Base-by-base conservation (phyloP, 2,797 vertebrate species). In the Amniataba percoides region DNA sequence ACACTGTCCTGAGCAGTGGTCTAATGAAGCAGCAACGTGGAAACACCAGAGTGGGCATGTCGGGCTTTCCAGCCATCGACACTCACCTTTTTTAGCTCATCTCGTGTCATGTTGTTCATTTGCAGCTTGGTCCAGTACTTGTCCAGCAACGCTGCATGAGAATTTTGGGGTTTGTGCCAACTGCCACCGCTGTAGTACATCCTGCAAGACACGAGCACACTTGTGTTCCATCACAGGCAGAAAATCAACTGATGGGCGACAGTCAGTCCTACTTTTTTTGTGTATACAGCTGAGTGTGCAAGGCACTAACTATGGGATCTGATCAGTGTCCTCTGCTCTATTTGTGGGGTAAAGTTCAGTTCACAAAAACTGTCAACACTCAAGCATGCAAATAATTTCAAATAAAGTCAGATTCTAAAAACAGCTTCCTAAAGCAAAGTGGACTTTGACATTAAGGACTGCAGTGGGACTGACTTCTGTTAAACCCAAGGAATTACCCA, bases 51-150 rank as follows among this genome's bases (percentile, higher is more conserved):
- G 59, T 18, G 15, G 42, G 25, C 14, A 13, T 53, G 19, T 3
- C 12, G 8, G 4, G 13, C n/a, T 25, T 9, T 13, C 51, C 34
- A 53, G 15, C 19, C 6, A 15, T 21, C 45, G n/a, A 19, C n/a
- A 45, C 75, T 80, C 92, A 97, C 98, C 95, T 97, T 97, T 89
- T 96, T 97, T 69, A 99, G 94, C 76, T 99, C 98, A 57, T 88
- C 94, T 85, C 95, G 94, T 69, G 87, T 94, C 97, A 99, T 97
- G 85, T 96, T 96, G 61, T 96, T 92, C 84, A 99, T 92, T 58
- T 96, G 96, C 86, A 99, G 93, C 94, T 96, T 99, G 79, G 95
- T 97, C 97, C 98, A 99, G 55, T 97, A 97, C 73, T 99, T 99
- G 89, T 99, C 97, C 87, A 99, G 80, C 86, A 99, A 95, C 53